phyloP scores from a whole-genome alignment of 1,140 invertebrate genomes.

The Caenorhabditis briggsae region DNA sequence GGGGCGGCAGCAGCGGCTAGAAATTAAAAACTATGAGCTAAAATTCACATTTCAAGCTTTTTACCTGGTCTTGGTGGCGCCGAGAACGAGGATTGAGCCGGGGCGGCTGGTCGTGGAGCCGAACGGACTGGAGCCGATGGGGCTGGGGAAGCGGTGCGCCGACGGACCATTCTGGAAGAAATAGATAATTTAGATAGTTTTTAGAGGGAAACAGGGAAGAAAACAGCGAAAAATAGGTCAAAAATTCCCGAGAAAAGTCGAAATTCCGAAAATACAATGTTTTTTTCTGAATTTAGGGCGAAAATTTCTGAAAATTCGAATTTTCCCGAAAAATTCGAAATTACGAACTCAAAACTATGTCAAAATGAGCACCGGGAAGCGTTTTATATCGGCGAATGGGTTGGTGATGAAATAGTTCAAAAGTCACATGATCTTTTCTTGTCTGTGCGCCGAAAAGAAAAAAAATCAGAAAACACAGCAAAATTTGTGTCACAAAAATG shows the following conservation, averaged over 20 bases:
- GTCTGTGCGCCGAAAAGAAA: background rate
- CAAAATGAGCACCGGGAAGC: background rate
- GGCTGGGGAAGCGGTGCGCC: conserved; percentile 65
- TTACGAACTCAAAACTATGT: background rate
- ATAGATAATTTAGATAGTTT: background rate
- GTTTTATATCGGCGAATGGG: background rate
- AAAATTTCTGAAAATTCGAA: too few species aligned
- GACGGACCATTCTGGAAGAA: conserved; percentile 67
- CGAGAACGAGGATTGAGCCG: conserved; percentile 60
- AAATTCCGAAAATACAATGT: too few species aligned
- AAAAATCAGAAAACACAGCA: background rate
- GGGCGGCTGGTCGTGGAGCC: conserved; percentile 54
- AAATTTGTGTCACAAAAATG: background rate
- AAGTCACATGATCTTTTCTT: background rate
- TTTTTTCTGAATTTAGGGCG: too few species aligned
- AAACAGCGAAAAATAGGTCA: background rate
- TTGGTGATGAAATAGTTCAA: conserved; percentile 40
- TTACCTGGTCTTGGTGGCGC: conserved; percentile 62
- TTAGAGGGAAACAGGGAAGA: background rate
- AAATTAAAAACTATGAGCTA: background rate
- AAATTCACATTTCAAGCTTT: background rate
- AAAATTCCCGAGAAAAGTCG: background rate
- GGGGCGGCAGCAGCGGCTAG: conserved; percentile 5
- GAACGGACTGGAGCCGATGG: conserved; percentile 63
- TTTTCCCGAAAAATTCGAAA: background rate